Evolutionary conservation across 1,140 invertebrate species (phyloP).

Genomic region (Drosophila micromelanica): DNA sequence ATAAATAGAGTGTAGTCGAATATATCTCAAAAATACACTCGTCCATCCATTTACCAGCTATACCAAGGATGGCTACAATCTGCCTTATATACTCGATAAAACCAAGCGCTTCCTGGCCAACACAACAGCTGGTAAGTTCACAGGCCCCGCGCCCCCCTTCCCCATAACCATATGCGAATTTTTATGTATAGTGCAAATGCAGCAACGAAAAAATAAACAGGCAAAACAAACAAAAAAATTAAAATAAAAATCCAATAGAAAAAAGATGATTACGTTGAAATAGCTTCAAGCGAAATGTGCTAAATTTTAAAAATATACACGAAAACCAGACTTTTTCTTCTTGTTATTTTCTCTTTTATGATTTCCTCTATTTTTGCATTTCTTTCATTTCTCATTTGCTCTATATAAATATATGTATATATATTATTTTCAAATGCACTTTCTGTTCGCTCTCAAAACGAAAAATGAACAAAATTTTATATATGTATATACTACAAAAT

Average conservation of each 20-base stretch:
- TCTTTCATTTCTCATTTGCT: conserved; percentile 59
- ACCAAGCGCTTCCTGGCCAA: conserved; percentile 83
- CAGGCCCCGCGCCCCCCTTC: background rate
- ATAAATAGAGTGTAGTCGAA: too few relatives aligned
- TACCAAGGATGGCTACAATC: conserved; percentile 84
- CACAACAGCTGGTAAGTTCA: conserved; percentile 81
- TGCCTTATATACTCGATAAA: conserved; percentile 84
- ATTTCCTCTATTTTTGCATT: conserved; percentile 56
- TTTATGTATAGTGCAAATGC: conserved; percentile 73
- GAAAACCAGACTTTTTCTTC: conserved; percentile 51
- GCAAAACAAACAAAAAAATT: conserved; percentile 38
- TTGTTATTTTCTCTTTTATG: conserved; percentile 42
- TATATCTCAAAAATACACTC: background rate
- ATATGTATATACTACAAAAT: conserved; percentile 40
- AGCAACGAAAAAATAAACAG: conserved; percentile 59
- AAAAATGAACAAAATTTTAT: conserved; percentile 20
- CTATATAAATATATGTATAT: conserved; percentile 60
- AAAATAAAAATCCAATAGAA: conserved; percentile 17
- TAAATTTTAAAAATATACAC: conserved; percentile 60
- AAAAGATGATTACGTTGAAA: conserved; percentile 20
- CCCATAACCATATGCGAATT: conserved; percentile 21
- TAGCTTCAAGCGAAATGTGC: conserved; percentile 48
- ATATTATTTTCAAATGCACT: conserved; percentile 48
- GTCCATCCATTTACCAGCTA: conserved; percentile 52
- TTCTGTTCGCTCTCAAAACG: conserved; percentile 43